phyloP scores from a whole-genome alignment of 2,888 invertebrate species.

The Dicranocentrus wangi region DNA sequence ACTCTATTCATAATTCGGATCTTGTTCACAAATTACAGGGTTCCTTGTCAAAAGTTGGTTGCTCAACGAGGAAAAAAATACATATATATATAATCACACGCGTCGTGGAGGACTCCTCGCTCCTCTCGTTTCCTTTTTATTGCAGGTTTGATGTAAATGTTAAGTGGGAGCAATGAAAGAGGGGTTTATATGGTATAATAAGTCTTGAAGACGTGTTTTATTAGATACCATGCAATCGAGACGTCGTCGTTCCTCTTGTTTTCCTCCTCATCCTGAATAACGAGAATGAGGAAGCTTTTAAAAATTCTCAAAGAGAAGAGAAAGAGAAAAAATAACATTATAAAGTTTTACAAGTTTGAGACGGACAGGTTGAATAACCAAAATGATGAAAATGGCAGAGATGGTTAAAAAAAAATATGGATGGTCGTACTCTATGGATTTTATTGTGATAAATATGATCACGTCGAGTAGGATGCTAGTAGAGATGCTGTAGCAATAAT shows the following conservation, averaged over 20 bases:
- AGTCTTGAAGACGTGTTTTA: constrained; percentile 30
- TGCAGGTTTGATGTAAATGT: constrained; percentile 21
- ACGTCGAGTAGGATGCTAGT: no score
- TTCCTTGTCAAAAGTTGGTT: constrained; percentile 31
- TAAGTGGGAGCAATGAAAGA: constrained; percentile 19
- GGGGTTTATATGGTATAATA: no score
- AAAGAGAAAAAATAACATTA: no score
- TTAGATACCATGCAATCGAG: constrained; percentile 20
- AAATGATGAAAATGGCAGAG: neutral
- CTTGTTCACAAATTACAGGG: constrained; percentile 60
- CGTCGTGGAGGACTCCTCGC: constrained; percentile 17
- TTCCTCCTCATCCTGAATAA: no score
- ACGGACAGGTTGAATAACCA: neutral
- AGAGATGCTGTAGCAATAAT: no score
- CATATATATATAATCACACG: no score
- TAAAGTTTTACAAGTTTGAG: no score
- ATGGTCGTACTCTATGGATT: no score
- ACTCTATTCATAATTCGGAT: constrained; percentile 42
- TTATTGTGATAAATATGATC: no score
- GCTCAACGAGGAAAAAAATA: constrained; percentile 34
- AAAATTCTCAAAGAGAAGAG: neutral
- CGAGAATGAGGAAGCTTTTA: constrained; percentile 18
- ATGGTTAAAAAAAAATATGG: no score
- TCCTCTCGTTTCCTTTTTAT: constrained; percentile 19
- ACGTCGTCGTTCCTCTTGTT: neutral